phyloP scores from a whole-genome alignment of 2,888 invertebrate genomes.

The Melanargia galathea region DNA sequence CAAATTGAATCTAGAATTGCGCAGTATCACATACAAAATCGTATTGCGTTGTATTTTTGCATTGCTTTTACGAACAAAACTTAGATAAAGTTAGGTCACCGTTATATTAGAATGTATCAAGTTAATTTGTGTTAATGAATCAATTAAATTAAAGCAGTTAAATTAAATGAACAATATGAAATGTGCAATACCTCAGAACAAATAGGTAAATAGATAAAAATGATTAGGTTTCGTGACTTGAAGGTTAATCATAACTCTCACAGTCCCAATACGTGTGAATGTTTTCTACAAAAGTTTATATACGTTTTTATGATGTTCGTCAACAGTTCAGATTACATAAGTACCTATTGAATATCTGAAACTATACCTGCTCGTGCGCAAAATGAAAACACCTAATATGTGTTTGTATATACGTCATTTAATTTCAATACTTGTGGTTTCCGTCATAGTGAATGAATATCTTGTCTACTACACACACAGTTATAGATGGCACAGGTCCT shows the following conservation, averaged over 20 bases:
- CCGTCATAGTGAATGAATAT: conserved; percentile 48
- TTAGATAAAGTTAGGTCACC: conserved; percentile 1
- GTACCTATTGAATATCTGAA: conserved; percentile 25
- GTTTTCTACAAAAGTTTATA: conserved; percentile 31
- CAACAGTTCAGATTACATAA: conserved; percentile 22
- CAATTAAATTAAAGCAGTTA: too few species aligned
- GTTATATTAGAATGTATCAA: conserved; percentile 1
- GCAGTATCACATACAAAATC: conserved; percentile 11
- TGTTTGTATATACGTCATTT: conserved; percentile 37
- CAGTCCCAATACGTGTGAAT: conserved; percentile 15
- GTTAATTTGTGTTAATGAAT: too few species aligned
- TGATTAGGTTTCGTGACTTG: not conserved
- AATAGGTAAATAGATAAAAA: not conserved
- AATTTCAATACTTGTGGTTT: conserved; percentile 37
- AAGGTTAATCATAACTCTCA: not conserved
- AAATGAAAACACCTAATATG: not conserved
- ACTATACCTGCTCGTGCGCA: conserved; percentile 8
- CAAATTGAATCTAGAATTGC: conserved; percentile 23
- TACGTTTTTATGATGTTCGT: conserved; percentile 27
- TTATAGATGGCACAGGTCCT: conserved; percentile 43
- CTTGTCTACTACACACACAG: conserved; percentile 35
- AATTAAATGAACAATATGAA: too few species aligned
- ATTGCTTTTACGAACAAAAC: conserved; percentile 11
- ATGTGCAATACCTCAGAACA: not conserved
- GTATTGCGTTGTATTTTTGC: conserved; percentile 28